Evolutionary conservation across 2,113 vertebrate genomes (phyloP).

Genomic region (Notarius lentiginosus): DNA sequence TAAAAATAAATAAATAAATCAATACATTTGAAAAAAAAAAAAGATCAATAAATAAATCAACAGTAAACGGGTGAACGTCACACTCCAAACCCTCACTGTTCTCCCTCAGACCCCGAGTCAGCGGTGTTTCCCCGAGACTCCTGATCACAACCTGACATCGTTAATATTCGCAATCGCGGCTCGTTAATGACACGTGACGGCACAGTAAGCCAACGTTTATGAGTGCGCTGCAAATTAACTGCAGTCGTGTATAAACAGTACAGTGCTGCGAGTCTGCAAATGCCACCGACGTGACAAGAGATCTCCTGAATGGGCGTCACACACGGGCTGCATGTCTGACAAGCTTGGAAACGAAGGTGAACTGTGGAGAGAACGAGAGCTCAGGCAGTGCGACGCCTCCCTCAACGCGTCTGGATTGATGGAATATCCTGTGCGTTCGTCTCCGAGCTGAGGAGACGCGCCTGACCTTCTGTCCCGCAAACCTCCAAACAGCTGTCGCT

Average conservation of each 20-base stretch:
- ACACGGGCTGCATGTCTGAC: conserved; percentile 39
- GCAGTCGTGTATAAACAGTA: background rate
- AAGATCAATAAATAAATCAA: background rate
- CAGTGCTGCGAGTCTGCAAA: background rate
- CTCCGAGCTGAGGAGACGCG: conserved; percentile 52
- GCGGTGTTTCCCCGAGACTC: background rate
- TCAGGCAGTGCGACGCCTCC: conserved; percentile 36
- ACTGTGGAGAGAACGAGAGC: conserved; percentile 38
- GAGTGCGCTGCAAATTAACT: background rate
- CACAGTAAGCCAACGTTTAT: background rate
- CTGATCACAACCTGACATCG: background rate
- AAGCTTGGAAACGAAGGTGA: conserved; percentile 29
- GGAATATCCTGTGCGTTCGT: conserved; percentile 35
- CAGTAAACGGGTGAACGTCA: background rate
- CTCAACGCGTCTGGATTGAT: conserved; percentile 45
- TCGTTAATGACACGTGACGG: background rate
- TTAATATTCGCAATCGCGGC: background rate
- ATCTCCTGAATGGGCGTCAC: background rate
- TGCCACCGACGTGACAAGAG: background rate
- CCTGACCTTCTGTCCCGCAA: conserved; percentile 64
- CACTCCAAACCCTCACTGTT: background rate
- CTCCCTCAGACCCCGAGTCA: background rate
- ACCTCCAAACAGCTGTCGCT: conserved; percentile 61
- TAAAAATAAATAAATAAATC: background rate
- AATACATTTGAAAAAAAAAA: no score